phyloP scores from a whole-genome alignment of 2,797 vertebrate species.

The Hoplostethus atlanticus region DNA sequence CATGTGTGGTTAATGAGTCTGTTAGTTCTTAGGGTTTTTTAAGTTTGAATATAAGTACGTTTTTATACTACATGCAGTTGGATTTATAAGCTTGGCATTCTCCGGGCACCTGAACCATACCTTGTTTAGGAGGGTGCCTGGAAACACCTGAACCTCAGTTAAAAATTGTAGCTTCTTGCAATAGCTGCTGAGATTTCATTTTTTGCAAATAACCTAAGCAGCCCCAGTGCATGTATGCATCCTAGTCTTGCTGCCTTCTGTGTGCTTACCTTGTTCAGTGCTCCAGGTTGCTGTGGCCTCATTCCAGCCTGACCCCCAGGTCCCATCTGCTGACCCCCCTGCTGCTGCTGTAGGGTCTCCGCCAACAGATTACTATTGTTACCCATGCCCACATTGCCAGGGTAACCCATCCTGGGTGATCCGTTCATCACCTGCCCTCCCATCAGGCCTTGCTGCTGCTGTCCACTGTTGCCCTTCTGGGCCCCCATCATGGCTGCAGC shows the following conservation, averaged over 20 bases:
- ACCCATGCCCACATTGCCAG: slow-evolving; percentile 88
- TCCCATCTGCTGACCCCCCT: slow-evolving; percentile 87
- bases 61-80: no score
- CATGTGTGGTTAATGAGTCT: no score
- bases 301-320: slow-evolving; percentile 88
- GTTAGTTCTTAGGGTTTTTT: no score
- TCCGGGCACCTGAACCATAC: neutral
- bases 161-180: neutral
- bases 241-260: neutral
- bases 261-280: slow-evolving; percentile 86
- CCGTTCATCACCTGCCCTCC: slow-evolving; percentile 97
- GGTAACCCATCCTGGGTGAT: slow-evolving; percentile 92
- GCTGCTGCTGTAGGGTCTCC: slow-evolving; percentile 91
- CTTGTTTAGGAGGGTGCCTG: neutral
- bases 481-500: slow-evolving; percentile 89
- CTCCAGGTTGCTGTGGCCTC: slow-evolving; percentile 91
- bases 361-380: slow-evolving; percentile 89
- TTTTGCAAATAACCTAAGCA: neutral
- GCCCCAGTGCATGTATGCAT: neutral
- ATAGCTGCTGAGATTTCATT: neutral
- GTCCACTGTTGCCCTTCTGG: slow-evolving; percentile 88
- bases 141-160: neutral
- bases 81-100: neutral
- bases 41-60: no score
- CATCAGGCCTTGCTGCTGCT: slow-evolving; percentile 89